Conservation (phyloP, 2,113 vertebrate genomes). For the Mustela nigripes region DNA sequence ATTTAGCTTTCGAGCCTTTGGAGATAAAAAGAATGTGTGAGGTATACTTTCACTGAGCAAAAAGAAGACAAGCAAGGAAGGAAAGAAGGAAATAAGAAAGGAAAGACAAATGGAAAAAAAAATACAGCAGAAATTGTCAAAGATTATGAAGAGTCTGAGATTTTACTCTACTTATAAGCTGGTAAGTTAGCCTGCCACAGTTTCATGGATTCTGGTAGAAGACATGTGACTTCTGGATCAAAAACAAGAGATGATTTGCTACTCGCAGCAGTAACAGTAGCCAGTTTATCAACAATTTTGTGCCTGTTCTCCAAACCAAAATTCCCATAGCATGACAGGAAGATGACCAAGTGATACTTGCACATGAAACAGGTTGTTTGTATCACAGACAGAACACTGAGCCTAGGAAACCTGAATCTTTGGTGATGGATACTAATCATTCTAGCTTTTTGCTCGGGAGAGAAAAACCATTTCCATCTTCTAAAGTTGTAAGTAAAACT, state of each 20-base stretch:
- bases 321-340: not conserved
- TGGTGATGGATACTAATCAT: conserved; percentile 10
- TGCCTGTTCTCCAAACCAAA: not conserved
- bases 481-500: not conserved
- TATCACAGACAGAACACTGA: not conserved
- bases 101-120: not conserved
- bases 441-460: not conserved
- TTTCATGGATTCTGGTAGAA: not conserved
- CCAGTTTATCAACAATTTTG: not conserved
- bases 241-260: not conserved
- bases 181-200: not conserved
- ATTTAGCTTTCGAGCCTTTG: not conserved
- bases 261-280: not conserved
- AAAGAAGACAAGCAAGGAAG: not conserved
- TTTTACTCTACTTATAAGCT: not conserved
- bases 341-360: not conserved
- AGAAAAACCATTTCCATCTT: not conserved
- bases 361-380: not conserved
- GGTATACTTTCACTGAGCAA: not conserved
- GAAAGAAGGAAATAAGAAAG: not conserved
- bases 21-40: not conserved
- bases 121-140: not conserved
- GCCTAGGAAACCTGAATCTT: not conserved
- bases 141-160: not conserved
- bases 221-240: not conserved